Evolutionary conservation across 1,140 invertebrate genomes (phyloP).

Genomic region (Cydia pomonella): DNA sequence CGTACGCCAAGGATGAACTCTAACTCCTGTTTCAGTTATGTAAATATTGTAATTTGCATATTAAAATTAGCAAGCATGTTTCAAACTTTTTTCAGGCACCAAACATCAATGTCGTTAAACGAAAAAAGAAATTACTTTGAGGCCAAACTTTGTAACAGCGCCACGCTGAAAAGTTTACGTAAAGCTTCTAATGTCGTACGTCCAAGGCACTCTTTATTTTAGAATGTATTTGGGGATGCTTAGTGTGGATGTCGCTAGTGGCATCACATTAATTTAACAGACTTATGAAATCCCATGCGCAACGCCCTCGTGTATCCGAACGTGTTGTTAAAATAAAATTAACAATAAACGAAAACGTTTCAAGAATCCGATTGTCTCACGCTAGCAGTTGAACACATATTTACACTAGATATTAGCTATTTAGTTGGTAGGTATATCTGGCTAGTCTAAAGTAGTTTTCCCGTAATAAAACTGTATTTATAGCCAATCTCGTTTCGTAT

Average conservation of each 20-base stretch:
- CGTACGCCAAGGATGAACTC: slow-evolving; percentile 40
- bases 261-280: slow-evolving; percentile 43
- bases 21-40: slow-evolving; percentile 20
- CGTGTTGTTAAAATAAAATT: slow-evolving; percentile 24
- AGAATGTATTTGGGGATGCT: slow-evolving; percentile 55
- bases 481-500: slow-evolving; percentile 26
- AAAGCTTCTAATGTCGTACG: slow-evolving; percentile 41
- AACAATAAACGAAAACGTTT: slow-evolving; percentile 30
- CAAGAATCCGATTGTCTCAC: slow-evolving; percentile 27
- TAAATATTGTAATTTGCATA: slow-evolving; percentile 21
- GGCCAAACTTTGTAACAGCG: slow-evolving; percentile 23
- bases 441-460: slow-evolving; percentile 8
- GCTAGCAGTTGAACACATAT: slow-evolving; percentile 5
- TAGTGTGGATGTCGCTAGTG: slow-evolving; percentile 38
- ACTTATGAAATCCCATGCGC: slow-evolving; percentile 43
- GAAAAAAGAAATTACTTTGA: slow-evolving; percentile 33
- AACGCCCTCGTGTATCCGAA: slow-evolving; percentile 22
- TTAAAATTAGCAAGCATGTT: slow-evolving; percentile 13
- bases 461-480: slow-evolving; percentile 32
- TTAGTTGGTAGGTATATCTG: not conserved
- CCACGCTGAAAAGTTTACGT: slow-evolving; percentile 46
- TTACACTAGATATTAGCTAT: not conserved
- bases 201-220: slow-evolving; percentile 46
- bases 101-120: not conserved
- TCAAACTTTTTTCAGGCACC: slow-evolving; percentile 9